Percentiles rank a stretch among this genome's conserved stretches.
Evolutionary conservation across 2,113 vertebrate species (phyloP).

Genomic region (Euleptes europaea): DNA sequence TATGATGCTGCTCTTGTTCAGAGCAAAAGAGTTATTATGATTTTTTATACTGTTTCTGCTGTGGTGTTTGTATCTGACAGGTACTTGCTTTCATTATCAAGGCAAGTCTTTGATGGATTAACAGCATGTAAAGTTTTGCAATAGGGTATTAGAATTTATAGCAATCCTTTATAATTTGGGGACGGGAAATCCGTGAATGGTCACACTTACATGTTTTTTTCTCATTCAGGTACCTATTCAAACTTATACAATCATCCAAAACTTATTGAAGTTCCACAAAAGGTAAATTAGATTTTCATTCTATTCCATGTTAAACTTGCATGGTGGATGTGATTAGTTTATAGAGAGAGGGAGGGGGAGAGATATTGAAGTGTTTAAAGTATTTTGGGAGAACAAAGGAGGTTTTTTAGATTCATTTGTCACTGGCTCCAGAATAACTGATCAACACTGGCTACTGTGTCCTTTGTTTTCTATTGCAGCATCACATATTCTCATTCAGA

Average conservation of each 20-base stretch:
- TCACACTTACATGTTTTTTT: neutral
- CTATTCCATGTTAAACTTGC: neutral
- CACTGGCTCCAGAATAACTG: no score
- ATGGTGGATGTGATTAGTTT: neutral
- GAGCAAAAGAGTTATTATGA: neutral
- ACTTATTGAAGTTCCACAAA: slow-evolving; percentile 87
- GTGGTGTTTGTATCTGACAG: neutral
- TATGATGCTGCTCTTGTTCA: neutral
- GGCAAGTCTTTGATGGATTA: neutral
- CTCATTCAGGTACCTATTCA: slow-evolving; percentile 91
- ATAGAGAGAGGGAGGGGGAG: no score
- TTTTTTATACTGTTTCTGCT: neutral
- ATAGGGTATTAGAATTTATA: neutral
- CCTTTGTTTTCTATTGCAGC: no score
- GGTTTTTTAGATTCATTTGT: neutral
- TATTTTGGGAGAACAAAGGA: neutral
- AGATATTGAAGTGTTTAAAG: neutral
- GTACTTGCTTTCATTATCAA: neutral
- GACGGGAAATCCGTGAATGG: neutral
- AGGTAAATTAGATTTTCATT: slow-evolving; percentile 76
- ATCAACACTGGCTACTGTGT: accelerated
- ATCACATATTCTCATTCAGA: neutral
- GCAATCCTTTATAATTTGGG: neutral
- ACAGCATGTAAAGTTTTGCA: neutral
- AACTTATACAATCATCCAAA: slow-evolving; percentile 96